phyloP scores from a whole-genome alignment of 2,113 vertebrate genomes.

The Leptobrachium leishanense region DNA sequence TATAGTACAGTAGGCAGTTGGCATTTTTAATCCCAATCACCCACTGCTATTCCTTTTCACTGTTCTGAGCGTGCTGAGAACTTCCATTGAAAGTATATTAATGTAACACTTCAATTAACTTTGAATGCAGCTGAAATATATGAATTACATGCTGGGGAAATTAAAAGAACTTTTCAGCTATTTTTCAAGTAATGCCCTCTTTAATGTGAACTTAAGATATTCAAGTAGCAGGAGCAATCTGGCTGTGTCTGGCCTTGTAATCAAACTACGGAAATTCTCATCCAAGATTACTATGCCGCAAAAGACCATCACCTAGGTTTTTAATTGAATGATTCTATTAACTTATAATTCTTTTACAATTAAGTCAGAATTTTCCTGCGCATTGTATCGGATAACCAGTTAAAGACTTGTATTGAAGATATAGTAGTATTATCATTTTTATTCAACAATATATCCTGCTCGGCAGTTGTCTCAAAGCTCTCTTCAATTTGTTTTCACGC shows the following conservation, averaged over 20 bases:
- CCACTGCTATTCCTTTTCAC: constrained; percentile 23
- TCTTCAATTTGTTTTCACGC: too few relatives aligned
- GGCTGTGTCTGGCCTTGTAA: not conserved
- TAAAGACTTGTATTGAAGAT: too few relatives aligned
- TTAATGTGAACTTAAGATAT: constrained; percentile 21
- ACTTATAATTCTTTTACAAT: too few relatives aligned
- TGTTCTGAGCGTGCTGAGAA: constrained; percentile 8
- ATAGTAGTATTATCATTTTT: too few relatives aligned
- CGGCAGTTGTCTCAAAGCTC: too few relatives aligned
- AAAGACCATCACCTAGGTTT: too few relatives aligned
- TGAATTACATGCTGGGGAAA: constrained; percentile 37
- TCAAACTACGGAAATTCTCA: not conserved
- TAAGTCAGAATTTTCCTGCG: too few relatives aligned
- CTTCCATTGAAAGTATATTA: constrained; percentile 37
- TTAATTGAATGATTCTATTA: too few relatives aligned
- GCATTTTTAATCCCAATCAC: constrained; percentile 28
- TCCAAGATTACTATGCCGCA: not conserved
- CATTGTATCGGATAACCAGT: too few relatives aligned
- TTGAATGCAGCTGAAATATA: constrained; percentile 29
- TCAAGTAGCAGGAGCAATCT: constrained; percentile 21
- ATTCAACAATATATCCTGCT: too few relatives aligned
- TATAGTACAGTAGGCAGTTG: constrained; percentile 30
- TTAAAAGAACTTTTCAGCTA: constrained; percentile 22
- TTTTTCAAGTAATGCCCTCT: constrained; percentile 15
- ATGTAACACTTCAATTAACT: constrained; percentile 40